A percentile compares a stretch with the other conserved stretches of the same genome.
Evolutionary conservation across 30 jellyfish, hydroid and myxozoan species (phyloP).

Genomic region (Clytia hemisphaerica): DNA sequence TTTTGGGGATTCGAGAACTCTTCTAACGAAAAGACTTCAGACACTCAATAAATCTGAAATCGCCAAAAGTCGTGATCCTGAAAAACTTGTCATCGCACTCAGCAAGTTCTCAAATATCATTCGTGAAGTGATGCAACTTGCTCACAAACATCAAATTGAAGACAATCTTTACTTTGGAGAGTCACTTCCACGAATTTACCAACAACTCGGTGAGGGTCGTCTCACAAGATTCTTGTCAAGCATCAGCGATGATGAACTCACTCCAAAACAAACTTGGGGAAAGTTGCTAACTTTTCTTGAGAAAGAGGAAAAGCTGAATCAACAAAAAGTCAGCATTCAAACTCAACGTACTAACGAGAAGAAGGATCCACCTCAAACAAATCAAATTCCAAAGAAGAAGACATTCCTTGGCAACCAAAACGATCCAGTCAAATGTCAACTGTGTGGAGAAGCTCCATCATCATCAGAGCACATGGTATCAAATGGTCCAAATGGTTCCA

Average conservation of each 20-base stretch:
- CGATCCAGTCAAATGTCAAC: no score
- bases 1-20: slow-evolving; percentile 1
- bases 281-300: not conserved
- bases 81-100: not conserved
- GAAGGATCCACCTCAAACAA: no score
- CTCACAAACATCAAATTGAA: no score
- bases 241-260: slow-evolving; percentile 8
- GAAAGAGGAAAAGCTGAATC: not conserved
- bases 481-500: slow-evolving; percentile 1
- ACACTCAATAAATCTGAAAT: not conserved
- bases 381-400: no score
- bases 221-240: slow-evolving; percentile 6
- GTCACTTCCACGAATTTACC: not conserved
- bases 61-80: no score
- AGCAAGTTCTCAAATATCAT: slow-evolving; percentile 1
- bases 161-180: slow-evolving; percentile 1
- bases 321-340: not conserved
- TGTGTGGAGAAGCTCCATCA: no score
- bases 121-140: not conserved
- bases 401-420: no score
- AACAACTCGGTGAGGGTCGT: slow-evolving; percentile 1
- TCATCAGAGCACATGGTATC: not conserved
- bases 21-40: no score
- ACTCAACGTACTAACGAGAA: no score
- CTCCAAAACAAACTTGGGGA: slow-evolving; percentile 4